Base-by-base conservation (phyloP, 2,888 invertebrate species). In the Gibbula magus region DNA sequence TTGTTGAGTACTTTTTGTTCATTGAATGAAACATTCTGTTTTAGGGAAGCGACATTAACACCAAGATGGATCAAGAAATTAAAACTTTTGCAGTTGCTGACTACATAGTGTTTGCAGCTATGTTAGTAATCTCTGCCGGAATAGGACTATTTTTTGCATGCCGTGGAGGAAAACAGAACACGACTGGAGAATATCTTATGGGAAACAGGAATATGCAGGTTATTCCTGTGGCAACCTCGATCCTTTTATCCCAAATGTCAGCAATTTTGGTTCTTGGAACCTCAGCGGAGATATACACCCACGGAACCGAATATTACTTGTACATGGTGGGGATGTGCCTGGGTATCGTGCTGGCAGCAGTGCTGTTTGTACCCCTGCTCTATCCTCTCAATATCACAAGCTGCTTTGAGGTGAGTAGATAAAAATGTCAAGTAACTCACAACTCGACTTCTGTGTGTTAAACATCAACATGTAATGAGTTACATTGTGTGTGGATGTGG, bases 191-290 rank as follows among this genome's bases (percentile, higher is more conserved):
- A 77, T 89, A 88, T 81, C 84, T 89, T 3, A 84, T 89, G 86
- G 90, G 88, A 4, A 85, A 88, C 78, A 79, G 88, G 16, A 82
- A 86, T n/a, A 90, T 91, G 90, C 79, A 79, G 18, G 78, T 88
- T 10, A 51, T 83, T 4, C 89, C 90, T 5, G 86, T 89, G 2
- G 80, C 89, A 0, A 80, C 88, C 53, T 89, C 89, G 16, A 82
- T 91, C 53, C 85, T 91, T 20, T 90, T 90, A 5, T 88, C 87
- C 74, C 90, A 90, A 81, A 90, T 90, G 83, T 90, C 90, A 16
- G 91, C 91, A 78, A 89, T 91, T 45, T 85, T 90, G 32, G 82
- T 91, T 51, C 85, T 91, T 7, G 90, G 90, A 0, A 88, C 87
- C 1, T 89, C 90, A 0, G 87, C 89, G 2, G 91, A 91, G 79